Evolutionary conservation across 2,888 invertebrate species (phyloP), one percentile per base, ranked within the genome.

Genomic region (Phymatocera aterrima): DNA sequence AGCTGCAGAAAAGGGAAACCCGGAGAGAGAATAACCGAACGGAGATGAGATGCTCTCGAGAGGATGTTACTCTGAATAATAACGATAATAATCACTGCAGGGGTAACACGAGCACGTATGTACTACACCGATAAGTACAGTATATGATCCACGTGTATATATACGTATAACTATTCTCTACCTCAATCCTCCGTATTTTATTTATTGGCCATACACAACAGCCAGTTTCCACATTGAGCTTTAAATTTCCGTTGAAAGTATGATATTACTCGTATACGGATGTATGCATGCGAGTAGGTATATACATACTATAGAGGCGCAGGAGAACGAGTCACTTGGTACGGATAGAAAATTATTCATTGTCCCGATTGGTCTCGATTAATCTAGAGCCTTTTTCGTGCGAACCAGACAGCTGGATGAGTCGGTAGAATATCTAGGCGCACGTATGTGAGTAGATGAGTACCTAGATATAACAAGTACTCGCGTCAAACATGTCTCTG

Each of bases 331-430:
- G 8, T 15, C 24, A 68, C 40, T 28, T 43, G 12, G 21, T 6
- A 46, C 21, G 68, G 46, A 68, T 68, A n/a, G 15, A 68, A 68
- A 68, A 68, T 68, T 46, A 68, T 68, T 68, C 68, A 68, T 68
- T 68, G 40, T 68, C 46, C 46, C 24, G 43, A 15, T 46, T n/a
- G n/a, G n/a, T n/a, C n/a, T n/a, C n/a, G n/a, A n/a, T n/a, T n/a
- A n/a, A n/a, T 68, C 68, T 46, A 40, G 24, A 24, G 68, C 43
- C 24, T n/a, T 31, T 68, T 68, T 24, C 4, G 28, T 40, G 15
- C 21, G 28, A 57, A 28, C 28, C 57, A 28, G 57, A 10, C n/a
- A 34, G 18, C 28, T n/a, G 21, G 51, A 54, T 48, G 72, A 37
- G 68, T 31, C 10, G n/a, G 18, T 51, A 28, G n/a, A 34, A 2